Base-by-base conservation (phyloP, 1,140 invertebrate genomes). In the Bombus waltoni region DNA sequence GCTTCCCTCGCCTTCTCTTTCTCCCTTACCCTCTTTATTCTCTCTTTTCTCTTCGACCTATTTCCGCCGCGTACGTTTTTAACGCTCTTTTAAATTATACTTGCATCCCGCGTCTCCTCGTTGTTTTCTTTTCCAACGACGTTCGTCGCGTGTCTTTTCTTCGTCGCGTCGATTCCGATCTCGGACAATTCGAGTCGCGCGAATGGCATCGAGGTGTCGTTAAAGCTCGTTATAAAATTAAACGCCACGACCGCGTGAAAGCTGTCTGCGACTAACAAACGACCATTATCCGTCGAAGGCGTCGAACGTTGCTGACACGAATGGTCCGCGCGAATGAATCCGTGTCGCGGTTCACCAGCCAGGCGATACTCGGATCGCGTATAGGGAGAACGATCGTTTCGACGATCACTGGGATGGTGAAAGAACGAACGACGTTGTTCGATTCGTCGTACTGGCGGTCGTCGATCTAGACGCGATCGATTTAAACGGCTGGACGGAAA, bases 161-260 rank as follows among this genome's bases (percentile, higher is more conserved):
- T 25, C 38, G n/a, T 8, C 42, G 44, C 65, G 70, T 74, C 38
- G n/a, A 85, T 38, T 78, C 66, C 83, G 76, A 59, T 9, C 59
- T 72, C 65, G 71, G 78, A 86, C 82, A 79, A 79, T 62, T 1
- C 62, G 66, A 73, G 65, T n/a, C 75, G 75, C 47, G 47, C 81
- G 68, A 87, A 89, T 89, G 78, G 35, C 40, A 59, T 57, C 44
- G 74, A 32, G 73, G 74, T 89, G 57, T 82, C 88, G 86, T 90
- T 80, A 68, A 88, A 90, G 76, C 85, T 83, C 71, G 83, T 90
- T 90, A 89, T 85, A 71, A 78, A 90, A 90, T 90, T 90, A 90
- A 90, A 90, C 74, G 88, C 65, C 81, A 78, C 70, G 72, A 47
- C 35, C 81, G 59, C 42, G 78, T 85, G 81, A 90, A 90, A 90